Percentiles rank a stretch among this genome's conserved stretches.
Conservation (phyloP, 2,113 vertebrate species). For the Pelodiscus sinensis region DNA sequence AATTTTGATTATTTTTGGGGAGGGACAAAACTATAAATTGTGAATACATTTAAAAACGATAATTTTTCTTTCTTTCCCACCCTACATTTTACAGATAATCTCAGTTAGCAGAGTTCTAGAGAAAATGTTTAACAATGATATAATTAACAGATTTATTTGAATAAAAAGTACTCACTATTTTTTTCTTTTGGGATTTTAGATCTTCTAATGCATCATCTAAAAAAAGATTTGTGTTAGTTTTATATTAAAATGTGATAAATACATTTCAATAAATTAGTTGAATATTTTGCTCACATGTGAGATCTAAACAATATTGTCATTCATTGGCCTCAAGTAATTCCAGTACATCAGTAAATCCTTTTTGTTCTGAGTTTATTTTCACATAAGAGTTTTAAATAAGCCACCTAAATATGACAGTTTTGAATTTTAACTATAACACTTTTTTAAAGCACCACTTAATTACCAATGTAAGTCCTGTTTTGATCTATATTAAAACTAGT, state of each 20-base stretch:
- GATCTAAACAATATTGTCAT: background rate
- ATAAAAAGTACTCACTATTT: conserved; percentile 90
- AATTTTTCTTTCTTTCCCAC: background rate
- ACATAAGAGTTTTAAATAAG: conserved; percentile 13
- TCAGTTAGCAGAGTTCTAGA: background rate
- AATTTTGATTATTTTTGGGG: background rate
- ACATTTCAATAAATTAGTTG: background rate
- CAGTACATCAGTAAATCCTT: background rate
- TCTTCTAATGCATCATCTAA: conserved; percentile 94
- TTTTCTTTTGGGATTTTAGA: conserved; percentile 92
- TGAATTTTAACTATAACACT: conserved; percentile 29
- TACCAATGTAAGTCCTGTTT: conserved; percentile 27
- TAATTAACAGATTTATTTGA: background rate
- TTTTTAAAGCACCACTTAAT: conserved; percentile 51
- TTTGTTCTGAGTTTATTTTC: background rate
- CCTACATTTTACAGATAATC: background rate
- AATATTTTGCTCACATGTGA: rapidly evolving
- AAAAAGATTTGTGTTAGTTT: conserved; percentile 58
- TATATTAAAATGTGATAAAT: conserved; percentile 22
- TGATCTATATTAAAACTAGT: conserved; percentile 55
- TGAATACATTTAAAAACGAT: background rate
- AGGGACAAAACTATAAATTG: background rate
- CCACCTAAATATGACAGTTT: conserved; percentile 15
- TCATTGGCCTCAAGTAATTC: background rate
- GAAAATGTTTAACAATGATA: background rate